These are phyloP conservation scores for Phortica okadai DNA, from an alignment of 2,888 invertebrate species.

Conservation along the genomic window DNA sequence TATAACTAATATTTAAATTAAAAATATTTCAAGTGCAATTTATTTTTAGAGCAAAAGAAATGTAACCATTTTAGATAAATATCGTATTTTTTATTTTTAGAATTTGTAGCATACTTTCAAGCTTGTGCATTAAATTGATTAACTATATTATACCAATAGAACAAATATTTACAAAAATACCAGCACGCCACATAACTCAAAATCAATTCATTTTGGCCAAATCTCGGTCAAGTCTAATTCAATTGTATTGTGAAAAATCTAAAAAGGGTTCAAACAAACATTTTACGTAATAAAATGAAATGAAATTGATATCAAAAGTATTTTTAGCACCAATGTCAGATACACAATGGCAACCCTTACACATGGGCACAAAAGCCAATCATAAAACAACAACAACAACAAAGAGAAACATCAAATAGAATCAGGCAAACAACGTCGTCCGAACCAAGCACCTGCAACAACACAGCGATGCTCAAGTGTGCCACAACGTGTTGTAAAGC, in stretches of 20 bases:
- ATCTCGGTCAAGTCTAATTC: slow-evolving; percentile 6
- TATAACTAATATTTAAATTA: background rate
- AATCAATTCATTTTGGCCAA: background rate
- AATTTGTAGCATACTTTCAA: background rate
- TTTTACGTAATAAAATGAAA: background rate
- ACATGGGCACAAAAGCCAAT: background rate
- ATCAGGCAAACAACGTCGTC: background rate
- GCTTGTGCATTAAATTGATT: background rate
- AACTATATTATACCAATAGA: background rate
- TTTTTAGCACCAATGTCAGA: background rate
- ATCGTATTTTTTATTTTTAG: background rate
- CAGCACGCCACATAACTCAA: background rate
- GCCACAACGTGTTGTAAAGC: background rate
- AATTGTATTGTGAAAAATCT: background rate
- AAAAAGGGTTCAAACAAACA: background rate
- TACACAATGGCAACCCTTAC: background rate
- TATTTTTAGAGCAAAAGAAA: background rate
- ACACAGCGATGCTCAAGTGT: background rate
- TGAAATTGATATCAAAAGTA: background rate
- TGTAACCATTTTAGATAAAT: background rate
- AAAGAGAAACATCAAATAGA: background rate
- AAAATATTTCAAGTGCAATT: background rate
- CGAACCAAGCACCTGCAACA: background rate
- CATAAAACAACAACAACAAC: background rate
- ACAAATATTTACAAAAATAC: background rate